Conservation (phyloP, 2,888 invertebrate genomes). For the Apodemia zela region DNA sequence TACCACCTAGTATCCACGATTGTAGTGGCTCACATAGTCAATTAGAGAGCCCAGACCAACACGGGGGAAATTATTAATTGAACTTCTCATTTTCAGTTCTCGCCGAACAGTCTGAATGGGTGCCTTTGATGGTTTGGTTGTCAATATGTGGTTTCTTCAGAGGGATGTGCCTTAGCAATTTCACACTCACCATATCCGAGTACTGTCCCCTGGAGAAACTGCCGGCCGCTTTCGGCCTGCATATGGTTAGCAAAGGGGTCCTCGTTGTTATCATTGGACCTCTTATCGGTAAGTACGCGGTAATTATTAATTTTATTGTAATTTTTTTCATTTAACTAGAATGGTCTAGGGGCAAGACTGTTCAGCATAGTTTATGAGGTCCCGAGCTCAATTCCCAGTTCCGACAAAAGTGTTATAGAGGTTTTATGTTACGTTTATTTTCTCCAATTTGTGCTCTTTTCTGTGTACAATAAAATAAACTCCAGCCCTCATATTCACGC, state of each 20-base stretch:
- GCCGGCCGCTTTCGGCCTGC: slow-evolving; percentile 88
- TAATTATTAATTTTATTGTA: not conserved
- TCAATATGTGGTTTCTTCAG: slow-evolving; percentile 89
- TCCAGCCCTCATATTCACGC: too few species aligned
- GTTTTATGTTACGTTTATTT: too few species aligned
- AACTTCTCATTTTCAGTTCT: slow-evolving; percentile 74
- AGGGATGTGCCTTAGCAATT: slow-evolving; percentile 88
- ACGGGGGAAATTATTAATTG: slow-evolving; percentile 18
- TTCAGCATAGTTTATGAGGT: too few species aligned
- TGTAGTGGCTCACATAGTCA: too few species aligned
- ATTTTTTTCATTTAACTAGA: too few species aligned
- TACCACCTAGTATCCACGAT: too few species aligned
- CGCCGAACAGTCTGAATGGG: slow-evolving; percentile 87
- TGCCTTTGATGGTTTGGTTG: slow-evolving; percentile 84
- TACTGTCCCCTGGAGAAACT: slow-evolving; percentile 86
- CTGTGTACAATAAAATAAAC: too few species aligned
- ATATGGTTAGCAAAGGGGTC: slow-evolving; percentile 87
- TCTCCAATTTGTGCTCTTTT: too few species aligned
- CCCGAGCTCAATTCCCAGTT: too few species aligned
- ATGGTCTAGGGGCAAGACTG: too few species aligned
- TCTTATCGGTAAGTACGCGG: slow-evolving; percentile 76
- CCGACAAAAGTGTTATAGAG: too few species aligned
- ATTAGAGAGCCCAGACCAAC: too few species aligned
- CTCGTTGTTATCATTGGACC: slow-evolving; percentile 86
- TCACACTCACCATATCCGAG: slow-evolving; percentile 89